A percentile compares a stretch with the other conserved stretches of the same genome.
Conservation (phyloP, 2,888 invertebrate genomes). For the Drepanosiphum platanoidis region DNA sequence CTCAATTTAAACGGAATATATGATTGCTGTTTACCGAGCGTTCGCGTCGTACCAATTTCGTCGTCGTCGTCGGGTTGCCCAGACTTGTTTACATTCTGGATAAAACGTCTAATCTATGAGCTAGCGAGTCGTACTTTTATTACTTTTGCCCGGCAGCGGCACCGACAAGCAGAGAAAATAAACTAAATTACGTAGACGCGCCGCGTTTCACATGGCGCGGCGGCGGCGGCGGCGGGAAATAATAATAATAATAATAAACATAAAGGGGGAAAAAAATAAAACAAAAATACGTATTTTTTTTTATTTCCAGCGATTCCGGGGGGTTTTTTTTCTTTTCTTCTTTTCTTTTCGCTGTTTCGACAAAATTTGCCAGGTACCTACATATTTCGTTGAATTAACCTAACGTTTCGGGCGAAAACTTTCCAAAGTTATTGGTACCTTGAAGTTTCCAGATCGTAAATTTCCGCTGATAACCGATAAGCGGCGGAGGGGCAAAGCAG, state of each 20-base stretch:
- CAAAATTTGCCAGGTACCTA: slow-evolving; percentile 13
- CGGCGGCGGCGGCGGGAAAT: too few species aligned
- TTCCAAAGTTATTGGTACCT: slow-evolving; percentile 54
- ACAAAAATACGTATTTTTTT: neutral
- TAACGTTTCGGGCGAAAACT: slow-evolving; percentile 48
- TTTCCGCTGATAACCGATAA: slow-evolving; percentile 52
- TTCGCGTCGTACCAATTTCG: slow-evolving; percentile 19
- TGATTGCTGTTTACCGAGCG: slow-evolving; percentile 54
- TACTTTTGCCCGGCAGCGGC: neutral
- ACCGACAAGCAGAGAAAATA: neutral
- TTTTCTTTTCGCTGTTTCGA: neutral
- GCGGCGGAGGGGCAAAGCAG: neutral
- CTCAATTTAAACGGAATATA: slow-evolving; percentile 57
- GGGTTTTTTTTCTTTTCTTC: neutral
- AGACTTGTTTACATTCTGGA: slow-evolving; percentile 33
- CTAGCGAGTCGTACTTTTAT: slow-evolving; percentile 15
- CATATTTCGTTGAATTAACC: slow-evolving; percentile 51
- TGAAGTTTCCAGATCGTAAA: slow-evolving; percentile 55
- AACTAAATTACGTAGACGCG: slow-evolving; percentile 26
- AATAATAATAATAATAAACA: neutral
- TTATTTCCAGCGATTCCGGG: neutral
- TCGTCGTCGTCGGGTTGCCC: neutral
- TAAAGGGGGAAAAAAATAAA: neutral
- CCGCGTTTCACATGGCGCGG: neutral
- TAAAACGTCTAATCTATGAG: slow-evolving; percentile 26